phyloP scores from a whole-genome alignment of 2,797 vertebrate genomes.

The Myotis findleyi region DNA sequence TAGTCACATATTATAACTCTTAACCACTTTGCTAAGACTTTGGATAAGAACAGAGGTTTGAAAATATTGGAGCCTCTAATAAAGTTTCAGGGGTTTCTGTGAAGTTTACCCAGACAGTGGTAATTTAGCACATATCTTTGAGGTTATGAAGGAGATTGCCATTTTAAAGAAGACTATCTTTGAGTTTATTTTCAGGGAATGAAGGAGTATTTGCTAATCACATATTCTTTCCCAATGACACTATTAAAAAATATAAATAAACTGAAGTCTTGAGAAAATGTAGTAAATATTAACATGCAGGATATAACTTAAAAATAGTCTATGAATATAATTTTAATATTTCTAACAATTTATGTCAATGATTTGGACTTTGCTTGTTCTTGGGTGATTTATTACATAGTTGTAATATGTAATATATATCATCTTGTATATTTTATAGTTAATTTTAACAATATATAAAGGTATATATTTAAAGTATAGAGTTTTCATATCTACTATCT shows the following conservation, averaged over 20 bases:
- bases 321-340: neutral
- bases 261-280: neutral
- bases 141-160: neutral
- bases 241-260: neutral
- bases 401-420: neutral
- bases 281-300: neutral
- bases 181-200: neutral
- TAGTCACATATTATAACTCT: neutral
- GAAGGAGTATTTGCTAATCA: neutral
- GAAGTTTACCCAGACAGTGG: neutral
- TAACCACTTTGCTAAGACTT: constrained; percentile 20
- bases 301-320: neutral
- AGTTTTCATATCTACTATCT: neutral
- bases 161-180: neutral
- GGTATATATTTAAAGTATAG: neutral
- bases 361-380: neutral
- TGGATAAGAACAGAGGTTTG: neutral
- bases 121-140: neutral
- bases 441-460: neutral
- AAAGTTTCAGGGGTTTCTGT: neutral
- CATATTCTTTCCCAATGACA: neutral
- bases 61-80: neutral
- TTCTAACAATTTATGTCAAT: neutral
- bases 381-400: neutral
- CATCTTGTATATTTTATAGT: neutral